Percentiles rank a stretch among this genome's conserved stretches.
These are phyloP conservation scores for Ara ararauna DNA, from an alignment of 2,797 vertebrate genomes.

Conservation along the genomic window DNA sequence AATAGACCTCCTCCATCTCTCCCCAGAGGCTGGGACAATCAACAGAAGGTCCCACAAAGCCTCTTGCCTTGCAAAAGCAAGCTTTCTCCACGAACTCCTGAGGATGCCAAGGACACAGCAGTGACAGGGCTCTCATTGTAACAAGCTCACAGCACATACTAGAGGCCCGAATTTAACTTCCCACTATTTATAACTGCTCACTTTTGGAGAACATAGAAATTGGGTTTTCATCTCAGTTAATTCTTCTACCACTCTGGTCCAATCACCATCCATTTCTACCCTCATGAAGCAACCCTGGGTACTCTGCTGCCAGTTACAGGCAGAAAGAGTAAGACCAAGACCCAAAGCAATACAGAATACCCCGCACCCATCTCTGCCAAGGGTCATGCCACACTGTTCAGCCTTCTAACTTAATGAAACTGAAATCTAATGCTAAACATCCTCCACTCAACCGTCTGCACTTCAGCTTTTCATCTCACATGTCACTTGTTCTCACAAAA, in stretches of 20 bases:
- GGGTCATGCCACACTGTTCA: not conserved
- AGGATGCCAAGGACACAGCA: not conserved
- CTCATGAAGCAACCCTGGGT: not conserved
- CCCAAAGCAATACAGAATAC: not conserved
- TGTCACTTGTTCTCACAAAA: not conserved
- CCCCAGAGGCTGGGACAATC: not conserved
- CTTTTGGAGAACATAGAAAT: not conserved
- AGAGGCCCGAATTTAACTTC: not conserved
- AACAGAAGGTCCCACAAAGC: not conserved
- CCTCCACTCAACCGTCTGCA: not conserved
- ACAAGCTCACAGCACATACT: not conserved
- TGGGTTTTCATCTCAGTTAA: rapidly evolving
- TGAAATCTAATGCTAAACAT: not conserved
- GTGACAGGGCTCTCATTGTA: not conserved
- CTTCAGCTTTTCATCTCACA: not conserved
- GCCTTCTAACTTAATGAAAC: not conserved
- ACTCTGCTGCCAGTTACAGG: not conserved
- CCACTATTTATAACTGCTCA: rapidly evolving
- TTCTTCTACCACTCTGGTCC: not conserved
- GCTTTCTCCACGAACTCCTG: not conserved
- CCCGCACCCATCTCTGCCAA: not conserved
- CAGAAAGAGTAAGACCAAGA: not conserved
- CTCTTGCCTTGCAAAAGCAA: not conserved
- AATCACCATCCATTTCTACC: not conserved
- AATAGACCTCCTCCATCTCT: not conserved